Percentiles rank a stretch among this genome's conserved stretches.
phyloP scores from a whole-genome alignment of 1,140 invertebrate genomes.

The Rhyacophila brunnea region DNA sequence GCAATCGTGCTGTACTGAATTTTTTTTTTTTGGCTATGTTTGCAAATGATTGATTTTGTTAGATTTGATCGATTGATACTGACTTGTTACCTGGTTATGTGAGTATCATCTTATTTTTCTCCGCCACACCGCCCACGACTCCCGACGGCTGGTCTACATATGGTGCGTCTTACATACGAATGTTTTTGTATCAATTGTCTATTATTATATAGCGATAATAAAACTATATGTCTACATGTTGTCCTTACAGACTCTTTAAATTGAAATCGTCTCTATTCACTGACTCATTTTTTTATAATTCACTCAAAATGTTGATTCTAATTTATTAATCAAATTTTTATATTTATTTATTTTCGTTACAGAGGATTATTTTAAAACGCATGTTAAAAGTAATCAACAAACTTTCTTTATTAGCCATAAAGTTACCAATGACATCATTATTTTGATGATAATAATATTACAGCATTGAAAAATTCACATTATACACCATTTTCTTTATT shows the following conservation, averaged over 20 bases:
- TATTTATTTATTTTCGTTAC: no score
- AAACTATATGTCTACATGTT: background rate
- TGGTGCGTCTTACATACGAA: conserved; percentile 22
- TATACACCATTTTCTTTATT: no score
- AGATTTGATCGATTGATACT: background rate
- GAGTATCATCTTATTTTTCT: conserved; percentile 16
- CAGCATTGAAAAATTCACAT: no score
- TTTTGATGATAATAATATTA: no score
- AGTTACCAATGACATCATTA: no score
- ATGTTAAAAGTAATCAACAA: no score
- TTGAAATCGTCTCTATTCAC: background rate
- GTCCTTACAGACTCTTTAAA: background rate
- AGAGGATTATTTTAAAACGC: no score
- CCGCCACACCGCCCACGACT: background rate
- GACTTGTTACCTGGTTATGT: conserved; percentile 20
- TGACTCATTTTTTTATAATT: background rate
- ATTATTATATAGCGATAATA: background rate
- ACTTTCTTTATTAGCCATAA: no score
- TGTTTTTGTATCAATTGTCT: background rate
- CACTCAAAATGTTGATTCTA: background rate
- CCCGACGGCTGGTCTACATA: conserved; percentile 9
- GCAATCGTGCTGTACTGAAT: no score
- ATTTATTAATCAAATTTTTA: background rate
- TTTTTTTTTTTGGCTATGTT: no score
- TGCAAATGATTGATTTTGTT: background rate